Evolutionary conservation across 2,888 invertebrate species (phyloP).

Genomic region (Aproaerema taeniolella): DNA sequence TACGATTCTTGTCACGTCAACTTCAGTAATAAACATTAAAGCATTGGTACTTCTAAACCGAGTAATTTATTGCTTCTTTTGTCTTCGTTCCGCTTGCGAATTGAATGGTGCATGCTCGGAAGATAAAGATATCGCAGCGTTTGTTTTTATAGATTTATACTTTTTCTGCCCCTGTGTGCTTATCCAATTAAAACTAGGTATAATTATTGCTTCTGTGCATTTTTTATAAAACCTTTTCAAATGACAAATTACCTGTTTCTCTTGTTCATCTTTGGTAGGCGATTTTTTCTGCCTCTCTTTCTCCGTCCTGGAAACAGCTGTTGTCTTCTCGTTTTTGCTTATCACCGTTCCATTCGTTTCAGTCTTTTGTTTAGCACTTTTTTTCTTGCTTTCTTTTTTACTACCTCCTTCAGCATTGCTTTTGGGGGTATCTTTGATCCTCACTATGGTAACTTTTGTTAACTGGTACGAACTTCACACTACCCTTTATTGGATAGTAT

Average conservation of each 20-base stretch:
- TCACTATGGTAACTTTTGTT: slow-evolving; percentile 80
- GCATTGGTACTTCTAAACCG: slow-evolving; percentile 1
- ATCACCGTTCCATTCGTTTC: slow-evolving; percentile 72
- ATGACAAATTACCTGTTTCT: slow-evolving; percentile 57
- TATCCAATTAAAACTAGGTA: no score
- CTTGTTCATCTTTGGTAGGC: slow-evolving; percentile 43
- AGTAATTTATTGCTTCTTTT: slow-evolving; percentile 8
- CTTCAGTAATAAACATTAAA: slow-evolving; percentile 19
- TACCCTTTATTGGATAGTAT: slow-evolving; percentile 8
- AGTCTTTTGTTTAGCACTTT: slow-evolving; percentile 78
- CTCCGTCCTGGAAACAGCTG: slow-evolving; percentile 48
- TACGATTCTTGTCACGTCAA: slow-evolving; percentile 36
- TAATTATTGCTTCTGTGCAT: no score
- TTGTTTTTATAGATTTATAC: no score
- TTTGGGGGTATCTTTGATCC: slow-evolving; percentile 80
- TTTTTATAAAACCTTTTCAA: no score
- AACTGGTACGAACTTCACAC: slow-evolving; percentile 14
- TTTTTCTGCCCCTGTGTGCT: no score
- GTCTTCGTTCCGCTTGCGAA: slow-evolving; percentile 5
- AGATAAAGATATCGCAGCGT: no score
- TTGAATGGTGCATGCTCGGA: slow-evolving; percentile 4
- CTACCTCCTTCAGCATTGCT: slow-evolving; percentile 78
- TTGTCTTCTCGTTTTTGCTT: slow-evolving; percentile 50
- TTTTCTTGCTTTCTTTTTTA: slow-evolving; percentile 81
- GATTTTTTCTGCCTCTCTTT: slow-evolving; percentile 49